phyloP scores from a whole-genome alignment of 1,140 invertebrate genomes.

The Druon quercuslanigerum region DNA sequence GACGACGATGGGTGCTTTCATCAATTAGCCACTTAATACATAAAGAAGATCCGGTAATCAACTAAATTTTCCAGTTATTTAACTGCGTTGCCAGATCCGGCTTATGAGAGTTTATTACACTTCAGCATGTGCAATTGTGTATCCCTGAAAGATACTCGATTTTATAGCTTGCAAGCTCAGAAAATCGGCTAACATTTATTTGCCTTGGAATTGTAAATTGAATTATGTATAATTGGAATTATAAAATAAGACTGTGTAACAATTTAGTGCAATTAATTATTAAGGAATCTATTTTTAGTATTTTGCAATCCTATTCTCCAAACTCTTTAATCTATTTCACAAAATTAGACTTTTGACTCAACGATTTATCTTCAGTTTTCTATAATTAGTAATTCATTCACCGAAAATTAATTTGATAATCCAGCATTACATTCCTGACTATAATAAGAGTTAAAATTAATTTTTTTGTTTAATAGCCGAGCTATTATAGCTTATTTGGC shows the following conservation, averaged over 20 bases:
- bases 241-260: background rate
- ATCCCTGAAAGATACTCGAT: background rate
- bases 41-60: constrained; percentile 19
- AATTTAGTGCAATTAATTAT: background rate
- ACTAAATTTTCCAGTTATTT: constrained; percentile 27
- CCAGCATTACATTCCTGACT: too few species aligned
- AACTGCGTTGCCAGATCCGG: constrained; percentile 23
- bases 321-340: background rate
- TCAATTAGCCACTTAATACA: constrained; percentile 16
- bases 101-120: background rate
- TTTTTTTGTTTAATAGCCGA: constrained; percentile 73
- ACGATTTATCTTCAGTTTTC: too few species aligned
- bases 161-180: background rate
- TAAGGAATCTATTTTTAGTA: background rate
- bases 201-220: background rate
- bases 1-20: constrained; percentile 2
- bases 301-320: background rate
- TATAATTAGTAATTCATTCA: too few species aligned
- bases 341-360: background rate
- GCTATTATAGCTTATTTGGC: constrained; percentile 84
- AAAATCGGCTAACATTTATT: background rate
- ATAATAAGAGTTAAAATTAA: too few species aligned
- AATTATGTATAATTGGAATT: background rate
- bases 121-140: constrained; percentile 14
- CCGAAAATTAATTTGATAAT: too few species aligned